Conservation (phyloP, 2,888 invertebrate species). For the Barypeithes pellucidus region DNA sequence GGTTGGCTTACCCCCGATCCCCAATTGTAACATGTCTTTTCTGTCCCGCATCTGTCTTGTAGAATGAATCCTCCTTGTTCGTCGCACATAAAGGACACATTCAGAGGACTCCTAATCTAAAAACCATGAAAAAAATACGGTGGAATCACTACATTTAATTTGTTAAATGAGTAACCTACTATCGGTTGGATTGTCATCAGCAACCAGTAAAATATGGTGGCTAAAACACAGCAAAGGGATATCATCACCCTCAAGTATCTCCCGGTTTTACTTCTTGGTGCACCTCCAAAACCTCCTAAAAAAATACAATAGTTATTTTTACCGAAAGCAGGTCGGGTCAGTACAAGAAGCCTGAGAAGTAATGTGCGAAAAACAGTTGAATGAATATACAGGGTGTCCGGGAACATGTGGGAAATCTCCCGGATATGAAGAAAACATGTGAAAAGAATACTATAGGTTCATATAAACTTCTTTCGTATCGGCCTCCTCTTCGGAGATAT, state of each 20-base stretch:
- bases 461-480: too few species aligned
- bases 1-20: constrained; percentile 60
- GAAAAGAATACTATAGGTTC: too few species aligned
- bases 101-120: constrained; percentile 77
- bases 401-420: too few species aligned
- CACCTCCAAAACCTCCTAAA: constrained; percentile 63
- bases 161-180: constrained; percentile 67
- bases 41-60: constrained; percentile 82
- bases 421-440: too few species aligned
- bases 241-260: constrained; percentile 80
- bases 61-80: constrained; percentile 80
- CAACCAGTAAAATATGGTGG: constrained; percentile 80
- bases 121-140: constrained; percentile 38
- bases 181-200: constrained; percentile 80
- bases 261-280: constrained; percentile 72
- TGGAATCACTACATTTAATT: neutral
- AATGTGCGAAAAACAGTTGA: too few species aligned
- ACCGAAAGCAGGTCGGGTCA: too few species aligned
- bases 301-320: too few species aligned
- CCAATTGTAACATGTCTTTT: constrained; percentile 81
- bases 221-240: constrained; percentile 78
- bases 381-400: too few species aligned
- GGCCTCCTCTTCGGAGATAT: too few species aligned
- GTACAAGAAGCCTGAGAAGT: too few species aligned
- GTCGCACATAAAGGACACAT: constrained; percentile 83